Percentiles rank a stretch among this genome's conserved stretches.
Conservation (phyloP, 2,113 vertebrate genomes). For the Myrmophylax atrothorax region DNA sequence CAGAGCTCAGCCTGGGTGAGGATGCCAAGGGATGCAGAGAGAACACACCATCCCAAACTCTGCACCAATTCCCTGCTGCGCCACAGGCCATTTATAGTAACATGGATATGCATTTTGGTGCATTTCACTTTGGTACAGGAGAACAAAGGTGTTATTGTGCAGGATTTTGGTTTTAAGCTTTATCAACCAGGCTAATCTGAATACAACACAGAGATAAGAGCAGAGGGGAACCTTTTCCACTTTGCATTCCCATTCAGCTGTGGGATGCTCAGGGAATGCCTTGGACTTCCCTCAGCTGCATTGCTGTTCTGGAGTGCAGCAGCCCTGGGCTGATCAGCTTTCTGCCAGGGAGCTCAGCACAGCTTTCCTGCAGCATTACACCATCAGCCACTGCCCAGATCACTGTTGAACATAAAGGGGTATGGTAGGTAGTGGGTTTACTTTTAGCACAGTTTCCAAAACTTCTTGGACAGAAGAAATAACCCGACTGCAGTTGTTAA, state of each 20-base stretch:
- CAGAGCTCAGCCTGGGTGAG: not conserved
- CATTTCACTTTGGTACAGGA: not conserved
- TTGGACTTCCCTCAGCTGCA: not conserved
- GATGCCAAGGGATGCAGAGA: not conserved
- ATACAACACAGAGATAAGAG: not conserved
- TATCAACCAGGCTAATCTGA: not conserved
- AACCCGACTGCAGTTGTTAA: not conserved
- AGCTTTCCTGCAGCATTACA: not conserved
- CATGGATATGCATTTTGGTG: not conserved
- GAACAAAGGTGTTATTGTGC: accelerated
- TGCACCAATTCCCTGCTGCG: slow-evolving; percentile 41
- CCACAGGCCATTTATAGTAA: slow-evolving; percentile 21
- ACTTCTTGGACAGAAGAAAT: not conserved
- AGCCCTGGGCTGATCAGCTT: not conserved
- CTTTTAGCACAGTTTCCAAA: not conserved
- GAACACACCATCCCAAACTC: not conserved
- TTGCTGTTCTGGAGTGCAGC: not conserved
- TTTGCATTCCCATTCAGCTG: not conserved
- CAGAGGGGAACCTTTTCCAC: not conserved
- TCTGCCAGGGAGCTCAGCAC: not conserved
- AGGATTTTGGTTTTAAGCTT: not conserved
- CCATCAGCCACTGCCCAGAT: not conserved
- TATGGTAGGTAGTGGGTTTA: not conserved
- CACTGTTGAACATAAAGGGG: not conserved
- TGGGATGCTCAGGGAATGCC: not conserved